Base-by-base conservation (phyloP, 2,888 invertebrate genomes). In the Lumbricus terrestris region DNA sequence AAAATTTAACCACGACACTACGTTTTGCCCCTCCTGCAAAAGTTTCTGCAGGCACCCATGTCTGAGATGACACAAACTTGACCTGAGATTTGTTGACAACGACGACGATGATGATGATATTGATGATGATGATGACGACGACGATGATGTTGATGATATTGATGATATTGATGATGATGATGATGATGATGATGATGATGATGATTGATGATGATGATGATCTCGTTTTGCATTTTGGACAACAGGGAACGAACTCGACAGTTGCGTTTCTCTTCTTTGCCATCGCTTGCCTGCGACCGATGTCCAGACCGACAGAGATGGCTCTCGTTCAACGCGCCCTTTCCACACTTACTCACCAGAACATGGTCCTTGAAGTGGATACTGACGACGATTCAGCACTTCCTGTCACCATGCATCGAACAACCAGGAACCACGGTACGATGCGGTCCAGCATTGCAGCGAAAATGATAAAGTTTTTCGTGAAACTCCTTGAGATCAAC, bases 301-400 rank as follows among this genome's bases (percentile, higher is more conserved):
- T 90, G 23, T 54, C 91, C 38, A 88, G 90, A 29, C 20, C 82
- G 16, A 34, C 54, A 3, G 88, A 90, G 54, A 40, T 88, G 35
- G 47, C 89, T 20, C 83, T 92, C 38, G n/a, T 92, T 34, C 92
- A 92, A 89, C 89, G 91, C 29, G 42, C 91, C 11, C 40, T 92
- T 38, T 92, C 91, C 37, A 90, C 91, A 23, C 90, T 92, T n/a
- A 90, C 91, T 11, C 92, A 92, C 82, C 92, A 92, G 88, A 91
- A 92, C 89, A 90, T 91, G 88, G 89, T 90, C n/a, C 37, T 91
- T 20, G 91, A 91, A 40, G 20, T 88, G 13, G 89, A 91, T 33
- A 23, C 47, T n/a, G 23, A 90, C 42, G 37, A 38, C 18, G 16
- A 37, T 37, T 23, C 34, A 1, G 83, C 16, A 16, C 89, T 90